These are phyloP conservation scores for Rhagonycha lutea DNA, from an alignment of 2,888 invertebrate genomes.

Conservation along the genomic window DNA sequence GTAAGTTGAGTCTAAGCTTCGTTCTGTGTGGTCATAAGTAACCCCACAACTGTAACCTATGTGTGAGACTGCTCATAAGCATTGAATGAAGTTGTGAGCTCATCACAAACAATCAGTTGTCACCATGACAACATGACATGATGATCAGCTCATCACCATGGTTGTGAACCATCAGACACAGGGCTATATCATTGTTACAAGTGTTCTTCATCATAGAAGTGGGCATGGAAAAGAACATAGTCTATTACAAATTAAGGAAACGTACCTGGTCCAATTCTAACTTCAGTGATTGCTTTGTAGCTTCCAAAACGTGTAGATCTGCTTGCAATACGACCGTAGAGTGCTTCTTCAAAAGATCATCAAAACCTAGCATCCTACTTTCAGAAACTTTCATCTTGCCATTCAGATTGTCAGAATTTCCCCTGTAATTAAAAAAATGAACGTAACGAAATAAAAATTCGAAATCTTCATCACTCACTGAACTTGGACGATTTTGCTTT, in stretches of 20 bases:
- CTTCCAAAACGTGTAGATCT: constrained; percentile 93
- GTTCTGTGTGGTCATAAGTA: too few species aligned
- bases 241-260: neutral
- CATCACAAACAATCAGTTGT: too few species aligned
- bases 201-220: too few species aligned
- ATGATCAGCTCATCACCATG: too few species aligned
- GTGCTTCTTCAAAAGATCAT: constrained; percentile 89
- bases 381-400: constrained; percentile 94
- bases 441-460: neutral
- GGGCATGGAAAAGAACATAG: neutral
- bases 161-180: too few species aligned
- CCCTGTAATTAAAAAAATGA: constrained; percentile 53
- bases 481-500: constrained; percentile 97
- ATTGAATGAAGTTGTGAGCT: too few species aligned
- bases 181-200: too few species aligned
- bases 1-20: too few species aligned
- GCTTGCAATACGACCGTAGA: constrained; percentile 90
- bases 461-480: constrained; percentile 64
- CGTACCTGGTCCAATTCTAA: constrained; percentile 86
- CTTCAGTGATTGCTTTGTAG: constrained; percentile 90
- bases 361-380: constrained; percentile 89
- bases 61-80: too few species aligned
- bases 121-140: too few species aligned
- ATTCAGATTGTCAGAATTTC: constrained; percentile 95
- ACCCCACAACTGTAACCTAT: too few species aligned